A percentile compares a stretch with the other conserved stretches of the same genome.
phyloP scores from a whole-genome alignment of 2,888 invertebrate genomes.

The Hesperia comma region DNA sequence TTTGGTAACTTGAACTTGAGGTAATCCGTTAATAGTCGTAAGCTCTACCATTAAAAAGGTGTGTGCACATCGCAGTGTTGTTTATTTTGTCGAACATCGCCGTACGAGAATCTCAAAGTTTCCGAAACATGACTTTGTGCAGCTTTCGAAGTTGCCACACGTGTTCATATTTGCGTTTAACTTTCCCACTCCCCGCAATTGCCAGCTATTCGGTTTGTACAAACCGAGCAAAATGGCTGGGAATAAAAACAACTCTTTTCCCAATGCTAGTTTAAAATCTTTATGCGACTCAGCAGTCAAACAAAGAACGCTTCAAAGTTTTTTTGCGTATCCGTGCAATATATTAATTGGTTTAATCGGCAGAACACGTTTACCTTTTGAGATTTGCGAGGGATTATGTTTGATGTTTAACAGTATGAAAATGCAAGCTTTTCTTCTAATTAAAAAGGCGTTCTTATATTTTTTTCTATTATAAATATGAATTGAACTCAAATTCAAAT shows the following conservation, averaged over 20 bases:
- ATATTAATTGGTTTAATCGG: no score
- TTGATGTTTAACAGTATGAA: no score
- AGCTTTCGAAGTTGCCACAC: slow-evolving; percentile 17
- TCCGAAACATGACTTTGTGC: slow-evolving; percentile 10
- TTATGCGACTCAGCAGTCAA: neutral
- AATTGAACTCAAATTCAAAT: no score
- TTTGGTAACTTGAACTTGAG: no score
- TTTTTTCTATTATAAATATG: no score
- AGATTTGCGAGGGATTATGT: no score
- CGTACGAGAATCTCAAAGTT: neutral
- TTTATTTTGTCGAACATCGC: neutral
- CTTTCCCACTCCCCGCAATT: slow-evolving; percentile 28
- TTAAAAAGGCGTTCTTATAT: no score
- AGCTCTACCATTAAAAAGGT: neutral
- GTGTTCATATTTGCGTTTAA: slow-evolving; percentile 27
- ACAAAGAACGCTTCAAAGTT: slow-evolving; percentile 1
- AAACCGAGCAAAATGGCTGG: neutral
- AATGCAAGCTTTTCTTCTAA: no score
- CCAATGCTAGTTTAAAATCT: slow-evolving; percentile 7
- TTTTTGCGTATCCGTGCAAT: neutral
- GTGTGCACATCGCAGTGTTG: neutral
- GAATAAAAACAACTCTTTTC: slow-evolving; percentile 9
- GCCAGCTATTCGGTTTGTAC: slow-evolving; percentile 23
- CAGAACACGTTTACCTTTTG: no score
- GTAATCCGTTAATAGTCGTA: neutral